phyloP scores from a whole-genome alignment of 1,140 invertebrate genomes.

The Megalonaias nervosa region DNA sequence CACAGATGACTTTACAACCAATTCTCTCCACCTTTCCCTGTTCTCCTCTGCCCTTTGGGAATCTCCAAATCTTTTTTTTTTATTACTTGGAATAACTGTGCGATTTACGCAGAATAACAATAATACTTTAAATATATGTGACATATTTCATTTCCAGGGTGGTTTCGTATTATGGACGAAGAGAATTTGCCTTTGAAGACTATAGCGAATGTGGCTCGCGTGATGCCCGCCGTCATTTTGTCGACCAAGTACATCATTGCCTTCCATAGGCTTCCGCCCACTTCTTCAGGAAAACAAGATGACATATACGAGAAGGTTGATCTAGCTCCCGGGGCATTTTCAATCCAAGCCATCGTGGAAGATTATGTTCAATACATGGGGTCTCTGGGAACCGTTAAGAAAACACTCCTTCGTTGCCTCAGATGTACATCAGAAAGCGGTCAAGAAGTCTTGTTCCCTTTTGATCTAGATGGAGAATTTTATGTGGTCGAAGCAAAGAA shows the following conservation, averaged over 20 bases:
- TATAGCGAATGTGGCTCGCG: constrained; percentile 48
- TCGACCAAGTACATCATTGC: constrained; percentile 38
- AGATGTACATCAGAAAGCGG: constrained; percentile 42
- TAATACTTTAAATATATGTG: background rate
- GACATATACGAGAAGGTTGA: constrained; percentile 49
- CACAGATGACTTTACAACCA: too few species aligned
- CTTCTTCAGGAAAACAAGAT: constrained; percentile 35
- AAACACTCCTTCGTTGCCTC: constrained; percentile 54
- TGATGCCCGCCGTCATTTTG: constrained; percentile 57
- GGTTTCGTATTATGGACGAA: constrained; percentile 51
- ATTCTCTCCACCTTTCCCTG: too few species aligned
- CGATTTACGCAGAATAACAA: too few species aligned
- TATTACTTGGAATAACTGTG: too few species aligned
- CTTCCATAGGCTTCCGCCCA: constrained; percentile 40
- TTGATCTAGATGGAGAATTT: constrained; percentile 53
- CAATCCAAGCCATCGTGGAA: constrained; percentile 50
- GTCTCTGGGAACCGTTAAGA: constrained; percentile 46
- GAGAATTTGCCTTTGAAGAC: constrained; percentile 42
- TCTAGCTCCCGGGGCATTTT: constrained; percentile 47
- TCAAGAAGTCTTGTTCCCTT: constrained; percentile 50
- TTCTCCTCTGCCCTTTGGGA: too few species aligned
- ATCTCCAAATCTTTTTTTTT: too few species aligned
- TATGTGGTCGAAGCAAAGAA: constrained; percentile 54
- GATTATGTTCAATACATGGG: constrained; percentile 53
- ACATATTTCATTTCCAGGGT: constrained; percentile 43